These are phyloP conservation scores for Drepanosiphum platanoidis DNA, from an alignment of 2,888 invertebrate genomes.

Conservation along the genomic window DNA sequence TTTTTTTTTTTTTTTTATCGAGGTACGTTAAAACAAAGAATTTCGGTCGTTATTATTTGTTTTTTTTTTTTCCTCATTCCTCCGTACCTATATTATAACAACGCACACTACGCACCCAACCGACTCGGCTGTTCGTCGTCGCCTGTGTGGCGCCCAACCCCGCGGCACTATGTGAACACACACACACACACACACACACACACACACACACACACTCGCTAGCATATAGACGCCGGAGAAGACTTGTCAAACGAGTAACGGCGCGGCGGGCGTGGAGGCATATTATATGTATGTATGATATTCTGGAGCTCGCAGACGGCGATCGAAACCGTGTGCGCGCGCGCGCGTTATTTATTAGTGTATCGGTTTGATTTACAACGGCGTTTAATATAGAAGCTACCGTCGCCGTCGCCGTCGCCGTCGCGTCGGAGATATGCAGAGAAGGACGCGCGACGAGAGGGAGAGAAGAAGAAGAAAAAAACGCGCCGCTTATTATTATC, in stretches of 20 bases:
- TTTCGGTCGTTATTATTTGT: neutral
- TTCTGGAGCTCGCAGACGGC: conserved; percentile 20
- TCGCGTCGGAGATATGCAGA: neutral
- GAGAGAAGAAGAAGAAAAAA: conserved; percentile 11
- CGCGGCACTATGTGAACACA: conserved; percentile 10
- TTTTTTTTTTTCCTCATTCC: neutral
- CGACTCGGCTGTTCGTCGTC: conserved; percentile 11
- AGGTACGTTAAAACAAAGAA: conserved; percentile 32
- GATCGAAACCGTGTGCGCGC: neutral
- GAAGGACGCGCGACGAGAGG: neutral
- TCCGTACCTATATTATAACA: neutral
- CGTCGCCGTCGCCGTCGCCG: conserved; percentile 7
- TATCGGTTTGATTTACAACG: conserved; percentile 57
- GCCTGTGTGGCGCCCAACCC: conserved; percentile 56
- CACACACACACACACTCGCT: neutral
- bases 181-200: neutral
- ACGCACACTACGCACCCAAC: conserved; percentile 1
- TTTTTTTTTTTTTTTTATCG: too few species aligned
- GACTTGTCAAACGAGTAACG: conserved; percentile 58
- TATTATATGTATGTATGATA: neutral
- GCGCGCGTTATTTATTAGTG: conserved; percentile 48
- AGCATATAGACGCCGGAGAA: conserved; percentile 20
- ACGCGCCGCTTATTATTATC: neutral
- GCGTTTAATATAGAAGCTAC: conserved; percentile 43
- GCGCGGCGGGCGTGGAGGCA: conserved; percentile 9